Evolutionary conservation across 2,113 vertebrate genomes (phyloP).

Genomic region (Upupa epops): DNA sequence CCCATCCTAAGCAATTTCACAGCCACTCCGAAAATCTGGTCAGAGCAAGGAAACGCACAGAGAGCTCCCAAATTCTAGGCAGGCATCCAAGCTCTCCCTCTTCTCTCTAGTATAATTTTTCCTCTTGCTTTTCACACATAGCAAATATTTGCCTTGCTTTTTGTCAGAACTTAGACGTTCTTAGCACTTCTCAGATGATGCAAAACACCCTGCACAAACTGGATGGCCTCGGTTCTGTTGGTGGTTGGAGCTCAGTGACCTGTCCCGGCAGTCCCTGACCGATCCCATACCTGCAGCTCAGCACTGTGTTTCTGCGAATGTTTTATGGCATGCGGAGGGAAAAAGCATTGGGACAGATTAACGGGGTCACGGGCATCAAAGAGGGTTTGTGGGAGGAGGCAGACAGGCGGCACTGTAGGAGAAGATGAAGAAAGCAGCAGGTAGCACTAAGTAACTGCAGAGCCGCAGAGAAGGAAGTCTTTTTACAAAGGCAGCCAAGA

Average conservation of each 20-base stretch:
- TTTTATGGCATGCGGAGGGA: not conserved
- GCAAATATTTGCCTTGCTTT: not conserved
- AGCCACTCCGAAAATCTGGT: not conserved
- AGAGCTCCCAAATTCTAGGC: not conserved
- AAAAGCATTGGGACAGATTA: not conserved
- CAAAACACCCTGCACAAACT: not conserved
- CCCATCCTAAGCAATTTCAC: not conserved
- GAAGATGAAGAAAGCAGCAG: conserved; percentile 53
- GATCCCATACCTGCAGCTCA: not conserved
- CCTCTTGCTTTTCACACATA: not conserved
- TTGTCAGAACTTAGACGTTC: not conserved
- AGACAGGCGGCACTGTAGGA: not conserved
- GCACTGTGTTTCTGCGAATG: not conserved
- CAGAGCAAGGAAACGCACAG: not conserved
- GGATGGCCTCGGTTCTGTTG: not conserved
- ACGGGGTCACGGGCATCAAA: not conserved
- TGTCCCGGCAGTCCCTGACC: not conserved
- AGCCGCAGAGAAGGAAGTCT: not conserved
- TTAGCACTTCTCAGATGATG: not conserved
- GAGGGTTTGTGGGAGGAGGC: not conserved
- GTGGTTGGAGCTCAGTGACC: not conserved
- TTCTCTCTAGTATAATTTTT: not conserved
- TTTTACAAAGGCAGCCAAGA: conserved; percentile 18
- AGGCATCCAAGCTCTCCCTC: not conserved
- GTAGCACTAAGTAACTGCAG: conserved; percentile 20